Conservation (phyloP, 64 coral and sea anemone genomes). For the Stichodactyla mertensii region DNA sequence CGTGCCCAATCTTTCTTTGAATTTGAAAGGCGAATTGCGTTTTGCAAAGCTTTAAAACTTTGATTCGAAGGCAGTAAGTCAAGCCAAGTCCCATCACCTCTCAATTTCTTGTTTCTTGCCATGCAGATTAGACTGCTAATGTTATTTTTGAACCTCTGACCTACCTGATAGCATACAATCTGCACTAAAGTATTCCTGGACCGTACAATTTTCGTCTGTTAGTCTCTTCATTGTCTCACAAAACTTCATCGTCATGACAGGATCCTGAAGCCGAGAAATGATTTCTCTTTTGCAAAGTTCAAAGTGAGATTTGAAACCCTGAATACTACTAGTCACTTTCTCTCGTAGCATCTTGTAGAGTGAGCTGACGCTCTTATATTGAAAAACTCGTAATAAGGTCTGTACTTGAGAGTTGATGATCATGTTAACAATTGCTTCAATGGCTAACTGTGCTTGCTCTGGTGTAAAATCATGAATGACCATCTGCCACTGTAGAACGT, state of each 20-base stretch:
- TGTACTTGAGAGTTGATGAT: slow-evolving; percentile 97
- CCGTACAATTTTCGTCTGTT: slow-evolving; percentile 60
- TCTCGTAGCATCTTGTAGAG: slow-evolving; percentile 97
- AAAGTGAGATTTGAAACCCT: slow-evolving; percentile 77
- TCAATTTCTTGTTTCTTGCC: too few relatives aligned
- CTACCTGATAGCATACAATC: slow-evolving; percentile 82
- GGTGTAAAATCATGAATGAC: slow-evolving; percentile 88
- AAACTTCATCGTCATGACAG: slow-evolving; percentile 65
- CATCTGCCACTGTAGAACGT: slow-evolving; percentile 78
- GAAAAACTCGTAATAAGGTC: slow-evolving; percentile 81
- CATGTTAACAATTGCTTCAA: slow-evolving; percentile 91
- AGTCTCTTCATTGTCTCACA: slow-evolving; percentile 69
- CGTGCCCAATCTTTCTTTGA: too few relatives aligned
- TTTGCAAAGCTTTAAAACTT: too few relatives aligned
- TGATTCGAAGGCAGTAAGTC: too few relatives aligned
- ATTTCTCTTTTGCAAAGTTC: slow-evolving; percentile 90
- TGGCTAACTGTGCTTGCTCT: slow-evolving; percentile 65
- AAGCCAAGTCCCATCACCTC: too few relatives aligned
- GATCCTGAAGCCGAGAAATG: slow-evolving; percentile 85
- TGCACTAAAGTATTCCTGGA: slow-evolving; percentile 81
- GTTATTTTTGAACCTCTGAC: not conserved
- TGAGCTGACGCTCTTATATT: slow-evolving; percentile 97
- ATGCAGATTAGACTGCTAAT: too few relatives aligned
- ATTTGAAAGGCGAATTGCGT: too few relatives aligned
- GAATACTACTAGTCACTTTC: slow-evolving; percentile 75